These are phyloP conservation scores for Sarcophaga caerulescens DNA, from an alignment of 2,888 invertebrate species.

Conservation along the genomic window DNA sequence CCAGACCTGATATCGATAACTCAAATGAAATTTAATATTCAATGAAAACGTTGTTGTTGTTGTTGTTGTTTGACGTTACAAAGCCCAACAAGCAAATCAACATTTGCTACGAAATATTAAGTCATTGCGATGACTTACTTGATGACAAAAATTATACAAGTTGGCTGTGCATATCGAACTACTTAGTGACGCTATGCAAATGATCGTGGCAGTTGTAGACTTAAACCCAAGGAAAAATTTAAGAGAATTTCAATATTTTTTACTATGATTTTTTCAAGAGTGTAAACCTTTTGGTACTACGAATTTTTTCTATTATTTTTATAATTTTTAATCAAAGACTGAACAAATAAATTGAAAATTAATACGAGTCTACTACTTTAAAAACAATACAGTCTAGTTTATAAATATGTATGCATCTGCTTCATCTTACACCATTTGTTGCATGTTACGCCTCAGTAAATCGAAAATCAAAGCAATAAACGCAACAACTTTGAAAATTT, in stretches of 20 bases:
- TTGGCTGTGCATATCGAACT: no score
- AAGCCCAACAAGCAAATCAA: not conserved
- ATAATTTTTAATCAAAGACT: not conserved
- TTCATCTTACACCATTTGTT: constrained; percentile 1
- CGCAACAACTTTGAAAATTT: constrained; percentile 4
- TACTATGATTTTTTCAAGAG: constrained; percentile 14
- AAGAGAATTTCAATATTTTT: not conserved
- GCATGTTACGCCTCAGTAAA: constrained; percentile 48
- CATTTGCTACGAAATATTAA: not conserved
- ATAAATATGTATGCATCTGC: not conserved
- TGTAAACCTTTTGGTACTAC: not conserved
- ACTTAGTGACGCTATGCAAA: no score
- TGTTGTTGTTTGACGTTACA: constrained; percentile 43
- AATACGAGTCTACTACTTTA: constrained; percentile 44
- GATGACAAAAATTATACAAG: constrained; percentile 25
- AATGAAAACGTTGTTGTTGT: constrained; percentile 8
- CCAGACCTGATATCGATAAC: constrained; percentile 32
- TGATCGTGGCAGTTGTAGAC: no score
- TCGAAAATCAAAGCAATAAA: constrained; percentile 15
- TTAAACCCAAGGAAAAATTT: no score
- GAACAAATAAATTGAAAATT: constrained; percentile 39
- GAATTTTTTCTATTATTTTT: no score
- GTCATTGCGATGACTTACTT: constrained; percentile 45
- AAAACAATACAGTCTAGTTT: constrained; percentile 32
- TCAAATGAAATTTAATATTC: constrained; percentile 53